Evolutionary conservation across 2,888 invertebrate genomes (phyloP).

Genomic region (Pimpla rufipes): DNA sequence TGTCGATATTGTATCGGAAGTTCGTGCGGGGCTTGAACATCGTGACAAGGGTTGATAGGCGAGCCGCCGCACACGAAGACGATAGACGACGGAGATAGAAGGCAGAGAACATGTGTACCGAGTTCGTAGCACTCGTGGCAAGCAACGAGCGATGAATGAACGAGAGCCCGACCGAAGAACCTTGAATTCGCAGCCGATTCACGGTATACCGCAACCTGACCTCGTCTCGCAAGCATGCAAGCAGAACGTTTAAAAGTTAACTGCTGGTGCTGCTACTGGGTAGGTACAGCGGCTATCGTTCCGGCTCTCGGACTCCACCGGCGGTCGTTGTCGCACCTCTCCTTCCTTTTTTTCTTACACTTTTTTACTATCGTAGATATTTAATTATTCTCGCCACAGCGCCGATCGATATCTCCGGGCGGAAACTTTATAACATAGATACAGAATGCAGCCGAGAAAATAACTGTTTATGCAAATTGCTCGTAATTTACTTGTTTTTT

Average conservation of each 20-base stretch:
- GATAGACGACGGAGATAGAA: constrained; percentile 50
- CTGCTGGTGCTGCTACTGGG: constrained; percentile 34
- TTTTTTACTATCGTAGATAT: constrained; percentile 27
- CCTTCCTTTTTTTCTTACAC: constrained; percentile 24
- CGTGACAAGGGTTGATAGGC: constrained; percentile 54
- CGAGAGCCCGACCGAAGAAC: constrained; percentile 58
- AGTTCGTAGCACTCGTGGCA: constrained; percentile 61
- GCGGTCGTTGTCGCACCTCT: constrained; percentile 48
- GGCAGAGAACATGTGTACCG: constrained; percentile 40
- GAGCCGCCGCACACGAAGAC: constrained; percentile 60
- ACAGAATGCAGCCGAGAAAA: not conserved
- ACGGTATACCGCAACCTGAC: constrained; percentile 67
- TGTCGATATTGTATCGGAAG: constrained; percentile 32
- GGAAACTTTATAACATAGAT: constrained; percentile 14
- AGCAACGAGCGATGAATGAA: constrained; percentile 62
- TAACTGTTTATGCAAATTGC: constrained; percentile 8
- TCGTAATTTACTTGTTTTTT: not conserved
- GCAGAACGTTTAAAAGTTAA: constrained; percentile 69
- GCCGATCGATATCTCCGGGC: constrained; percentile 45
- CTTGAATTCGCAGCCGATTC: constrained; percentile 68
- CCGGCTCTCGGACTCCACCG: constrained; percentile 59
- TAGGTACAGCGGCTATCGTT: constrained; percentile 47
- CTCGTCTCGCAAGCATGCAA: constrained; percentile 71
- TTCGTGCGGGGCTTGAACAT: constrained; percentile 3
- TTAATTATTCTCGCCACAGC: constrained; percentile 35